phyloP scores from a whole-genome alignment of 2,888 invertebrate species.

The Autographa pulchrina region DNA sequence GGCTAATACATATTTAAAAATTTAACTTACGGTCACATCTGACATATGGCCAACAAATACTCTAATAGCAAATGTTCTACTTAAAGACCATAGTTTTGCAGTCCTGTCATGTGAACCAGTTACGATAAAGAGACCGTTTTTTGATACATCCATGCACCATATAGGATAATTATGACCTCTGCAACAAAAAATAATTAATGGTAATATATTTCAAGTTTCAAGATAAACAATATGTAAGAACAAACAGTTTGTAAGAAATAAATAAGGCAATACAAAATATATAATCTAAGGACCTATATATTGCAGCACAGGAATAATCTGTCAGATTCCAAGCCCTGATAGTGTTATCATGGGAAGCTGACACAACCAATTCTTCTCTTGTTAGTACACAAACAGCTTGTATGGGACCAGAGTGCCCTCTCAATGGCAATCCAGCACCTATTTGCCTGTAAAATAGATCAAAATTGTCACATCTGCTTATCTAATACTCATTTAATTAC shows the following conservation, averaged over 20 bases:
- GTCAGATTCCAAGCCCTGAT: constrained; percentile 93
- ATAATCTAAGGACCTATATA: constrained; percentile 88
- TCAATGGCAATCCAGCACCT: constrained; percentile 90
- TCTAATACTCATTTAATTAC: background rate
- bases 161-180: constrained; percentile 96
- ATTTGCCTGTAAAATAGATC: constrained; percentile 77
- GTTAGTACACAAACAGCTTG: constrained; percentile 91
- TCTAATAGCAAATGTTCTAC: constrained; percentile 94
- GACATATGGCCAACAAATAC: constrained; percentile 96
- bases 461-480: background rate
- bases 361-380: constrained; percentile 91
- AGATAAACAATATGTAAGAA: background rate
- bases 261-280: background rate
- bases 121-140: constrained; percentile 91
- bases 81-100: constrained; percentile 94
- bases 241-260: background rate
- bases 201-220: too few relatives aligned
- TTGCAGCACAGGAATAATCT: constrained; percentile 92
- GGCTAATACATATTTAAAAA: too few relatives aligned
- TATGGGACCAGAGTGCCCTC: constrained; percentile 93
- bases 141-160: constrained; percentile 94
- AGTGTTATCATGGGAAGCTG: constrained; percentile 93
- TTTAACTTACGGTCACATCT: constrained; percentile 94
- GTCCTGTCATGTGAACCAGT: constrained; percentile 95
- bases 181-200: constrained; percentile 59